Evolutionary conservation across 2,113 vertebrate genomes (phyloP).

Genomic region (Trachemys scripta): DNA sequence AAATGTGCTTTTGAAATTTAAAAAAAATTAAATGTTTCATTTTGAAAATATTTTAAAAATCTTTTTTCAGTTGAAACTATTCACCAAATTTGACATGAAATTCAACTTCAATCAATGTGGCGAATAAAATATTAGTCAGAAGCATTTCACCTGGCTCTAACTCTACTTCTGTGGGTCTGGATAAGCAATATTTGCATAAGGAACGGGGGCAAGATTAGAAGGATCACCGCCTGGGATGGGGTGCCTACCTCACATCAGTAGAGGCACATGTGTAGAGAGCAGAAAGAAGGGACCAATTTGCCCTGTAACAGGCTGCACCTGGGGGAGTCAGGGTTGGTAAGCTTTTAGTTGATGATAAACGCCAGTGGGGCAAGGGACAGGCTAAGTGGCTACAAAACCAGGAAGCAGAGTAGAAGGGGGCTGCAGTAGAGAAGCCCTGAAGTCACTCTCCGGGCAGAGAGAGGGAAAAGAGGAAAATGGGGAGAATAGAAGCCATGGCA

Average conservation of each 20-base stretch:
- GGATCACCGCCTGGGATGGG: neutral
- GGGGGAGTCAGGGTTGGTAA: neutral
- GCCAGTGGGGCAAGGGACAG: neutral
- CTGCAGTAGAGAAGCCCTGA: neutral
- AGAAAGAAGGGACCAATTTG: neutral
- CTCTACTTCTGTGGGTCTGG: neutral
- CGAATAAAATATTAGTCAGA: neutral
- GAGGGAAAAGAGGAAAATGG: neutral
- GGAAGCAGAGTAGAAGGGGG: neutral
- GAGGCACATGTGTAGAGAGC: neutral
- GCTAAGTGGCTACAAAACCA: neutral
- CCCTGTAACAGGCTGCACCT: neutral
- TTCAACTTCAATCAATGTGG: neutral
- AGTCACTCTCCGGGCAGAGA: neutral
- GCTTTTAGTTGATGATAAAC: neutral
- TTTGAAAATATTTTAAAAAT: neutral
- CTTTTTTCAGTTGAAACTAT: neutral
- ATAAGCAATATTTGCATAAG: neutral
- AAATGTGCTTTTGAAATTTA: neutral
- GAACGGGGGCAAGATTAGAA: rapidly evolving
- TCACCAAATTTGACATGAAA: neutral
- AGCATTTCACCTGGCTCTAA: neutral
- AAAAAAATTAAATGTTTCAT: neutral
- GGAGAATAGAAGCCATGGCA: neutral
- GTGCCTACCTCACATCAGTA: neutral